A percentile compares a stretch with the other conserved stretches of the same genome.
Conservation (phyloP, 2,888 invertebrate species). For the Eupithecia insigniata region DNA sequence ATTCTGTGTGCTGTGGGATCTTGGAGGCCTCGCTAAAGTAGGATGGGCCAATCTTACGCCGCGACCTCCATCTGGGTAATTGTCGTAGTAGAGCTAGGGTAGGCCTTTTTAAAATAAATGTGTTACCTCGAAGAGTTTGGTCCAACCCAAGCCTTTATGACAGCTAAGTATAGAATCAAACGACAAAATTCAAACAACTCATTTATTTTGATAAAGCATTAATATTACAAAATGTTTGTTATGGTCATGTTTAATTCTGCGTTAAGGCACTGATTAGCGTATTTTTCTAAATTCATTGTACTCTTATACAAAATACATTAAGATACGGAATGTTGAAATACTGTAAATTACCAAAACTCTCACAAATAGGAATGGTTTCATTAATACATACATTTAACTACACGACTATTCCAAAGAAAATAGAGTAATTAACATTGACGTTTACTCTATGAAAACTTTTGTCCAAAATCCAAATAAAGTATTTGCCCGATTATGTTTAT, state of each 20-base stretch:
- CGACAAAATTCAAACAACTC: constrained; percentile 50
- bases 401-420: background rate
- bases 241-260: constrained; percentile 54
- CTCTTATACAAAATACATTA: constrained; percentile 27
- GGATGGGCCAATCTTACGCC: too few species aligned
- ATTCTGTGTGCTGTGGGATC: too few species aligned
- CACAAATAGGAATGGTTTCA: constrained; percentile 32
- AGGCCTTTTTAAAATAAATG: background rate
- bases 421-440: background rate
- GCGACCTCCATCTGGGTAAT: background rate
- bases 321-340: constrained; percentile 67
- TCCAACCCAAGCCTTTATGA: background rate
- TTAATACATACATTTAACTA: constrained; percentile 4
- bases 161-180: constrained; percentile 10
- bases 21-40: too few species aligned
- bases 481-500: too few species aligned
- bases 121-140: background rate
- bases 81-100: too few species aligned
- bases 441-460: background rate
- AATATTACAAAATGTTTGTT: constrained; percentile 47
- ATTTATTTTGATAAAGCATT: constrained; percentile 60
- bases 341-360: constrained; percentile 43
- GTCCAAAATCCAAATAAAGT: background rate
- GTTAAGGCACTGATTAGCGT: constrained; percentile 43
- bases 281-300: constrained; percentile 37